phyloP scores from a whole-genome alignment of 2,797 vertebrate species.

The Lagodon rhomboides region DNA sequence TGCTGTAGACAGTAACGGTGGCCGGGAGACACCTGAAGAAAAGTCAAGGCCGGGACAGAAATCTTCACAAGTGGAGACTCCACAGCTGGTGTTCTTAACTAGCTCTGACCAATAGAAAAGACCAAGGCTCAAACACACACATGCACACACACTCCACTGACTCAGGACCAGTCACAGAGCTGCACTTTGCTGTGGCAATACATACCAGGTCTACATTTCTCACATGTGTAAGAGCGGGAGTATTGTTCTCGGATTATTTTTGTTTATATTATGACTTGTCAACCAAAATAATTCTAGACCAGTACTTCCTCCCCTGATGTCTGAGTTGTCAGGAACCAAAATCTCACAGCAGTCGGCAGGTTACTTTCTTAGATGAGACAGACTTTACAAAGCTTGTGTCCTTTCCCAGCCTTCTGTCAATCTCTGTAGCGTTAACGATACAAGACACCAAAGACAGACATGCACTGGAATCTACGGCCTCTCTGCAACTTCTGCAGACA shows the following conservation, averaged over 20 bases:
- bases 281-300: slow-evolving; percentile 36
- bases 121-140: slow-evolving; percentile 41
- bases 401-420: slow-evolving; percentile 37
- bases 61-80: slow-evolving; percentile 86
- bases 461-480: slow-evolving; percentile 83
- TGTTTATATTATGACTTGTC: slow-evolving; percentile 9
- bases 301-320: slow-evolving; percentile 1
- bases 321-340: slow-evolving; percentile 45
- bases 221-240: slow-evolving; percentile 11
- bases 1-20: slow-evolving; percentile 32
- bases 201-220: slow-evolving; percentile 34
- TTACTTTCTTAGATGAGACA: slow-evolving; percentile 25
- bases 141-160: slow-evolving; percentile 68
- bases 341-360: slow-evolving; percentile 19
- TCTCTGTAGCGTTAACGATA: slow-evolving; percentile 45
- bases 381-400: slow-evolving; percentile 12
- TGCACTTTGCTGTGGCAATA: slow-evolving; percentile 37
- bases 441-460: slow-evolving; percentile 79
- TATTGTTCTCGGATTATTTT: slow-evolving; percentile 23
- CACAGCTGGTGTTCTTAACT: slow-evolving; percentile 89
- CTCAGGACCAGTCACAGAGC: slow-evolving; percentile 71
- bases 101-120: slow-evolving; percentile 88
- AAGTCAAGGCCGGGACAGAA: slow-evolving; percentile 82
- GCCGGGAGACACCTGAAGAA: slow-evolving; percentile 58
- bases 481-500: slow-evolving; percentile 73